Evolutionary conservation across 2,888 invertebrate species (phyloP), one percentile per base, ranked within the genome.

Genomic region (Acrobasis consociella): DNA sequence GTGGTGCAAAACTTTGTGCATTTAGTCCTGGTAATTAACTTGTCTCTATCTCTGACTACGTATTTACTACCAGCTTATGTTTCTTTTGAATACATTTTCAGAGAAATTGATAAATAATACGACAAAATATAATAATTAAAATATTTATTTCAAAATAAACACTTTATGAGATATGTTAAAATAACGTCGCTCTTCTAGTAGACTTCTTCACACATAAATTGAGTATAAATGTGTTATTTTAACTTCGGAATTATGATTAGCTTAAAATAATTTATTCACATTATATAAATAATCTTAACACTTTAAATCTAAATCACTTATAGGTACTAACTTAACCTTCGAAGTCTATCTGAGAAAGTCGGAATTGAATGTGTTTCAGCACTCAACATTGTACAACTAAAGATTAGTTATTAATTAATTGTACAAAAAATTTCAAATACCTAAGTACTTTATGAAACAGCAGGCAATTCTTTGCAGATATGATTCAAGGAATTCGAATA

Each of bases 141-240:
- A 73, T 73, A 75, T 85, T 81, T 85, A 83, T 83, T 83, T 76
- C 63, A 70, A 71, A 75, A 75, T 79, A 80, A 75, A 75, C 76
- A 81, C 77, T 79, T 62, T 73, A 71, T 73, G 78, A 80, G 75
- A 77, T 73, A 71, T 75, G 66, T 74, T 71, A 67, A 61, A 63
- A 62, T 69, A 62, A 63, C 64, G 37, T 60, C 58, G 62, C 65
- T 67, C 31, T n/a, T 49, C n/a, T 51, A 37, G 38, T 65, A 70
- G 68, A 65, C 69, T 68, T 70, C 60, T 66, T 59, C 68, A 72
- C 74, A 72, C 72, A 76, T 74, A 77, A 76, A 72, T 63, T 73
- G 69, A 75, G 68, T 76, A 78, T 77, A 77, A 76, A 77, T 22
- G 55, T 60, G 50, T 58, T 52, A 61, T 49, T 15, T 53, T 58